Base-by-base conservation (phyloP, 1,140 invertebrate species). In the Aphelinus certus region DNA sequence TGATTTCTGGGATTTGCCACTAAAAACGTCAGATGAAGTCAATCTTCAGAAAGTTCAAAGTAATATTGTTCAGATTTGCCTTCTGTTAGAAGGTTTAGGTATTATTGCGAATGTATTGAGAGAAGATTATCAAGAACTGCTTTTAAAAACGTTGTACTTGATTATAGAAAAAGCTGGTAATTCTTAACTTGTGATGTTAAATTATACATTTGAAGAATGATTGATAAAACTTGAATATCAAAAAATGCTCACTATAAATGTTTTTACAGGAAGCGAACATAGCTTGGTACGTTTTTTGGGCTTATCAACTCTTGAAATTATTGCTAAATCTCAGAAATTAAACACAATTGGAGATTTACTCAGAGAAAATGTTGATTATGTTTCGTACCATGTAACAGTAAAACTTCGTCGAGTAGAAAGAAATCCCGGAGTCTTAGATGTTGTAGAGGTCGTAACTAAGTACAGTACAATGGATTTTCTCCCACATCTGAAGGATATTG, bases 61-160 rank as follows among this genome's bases (percentile, higher is more conserved):
- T 69, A 92, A 93, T 84, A 83, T 93, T 75, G 81, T 90, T 49
- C 86, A 90, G 70, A 84, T 88, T 73, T 92, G 92, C 80, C 83
- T 93, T 42, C 84, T 92, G 77, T 86, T 89, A 1, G 92, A 93
- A 85, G 92, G 92, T 5, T 80, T 93, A 6, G 92, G 91, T 1
- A 83, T 89, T 73, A 86, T 92, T 69, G 91, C 92, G 1, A 74
- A 79, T 26, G 80, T 83, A 47, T 82, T 92, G 1, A 78, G 83
- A 62, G 48, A 77, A 0, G 74, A 89, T 2, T 92, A 90, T 83
- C 85, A 91, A 56, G 83, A 82, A 10, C 91, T 89, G 85, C 79
- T 93, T 62, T 77, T 93, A 42, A 90, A 91, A 79, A 91, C 90
- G 4, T 82, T 94, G n/a, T 93, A 92, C 77, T 79, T 91, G n/a